These are phyloP conservation scores for Bathynomus jamesi DNA, from an alignment of 1,140 invertebrate genomes.

Conservation along the genomic window DNA sequence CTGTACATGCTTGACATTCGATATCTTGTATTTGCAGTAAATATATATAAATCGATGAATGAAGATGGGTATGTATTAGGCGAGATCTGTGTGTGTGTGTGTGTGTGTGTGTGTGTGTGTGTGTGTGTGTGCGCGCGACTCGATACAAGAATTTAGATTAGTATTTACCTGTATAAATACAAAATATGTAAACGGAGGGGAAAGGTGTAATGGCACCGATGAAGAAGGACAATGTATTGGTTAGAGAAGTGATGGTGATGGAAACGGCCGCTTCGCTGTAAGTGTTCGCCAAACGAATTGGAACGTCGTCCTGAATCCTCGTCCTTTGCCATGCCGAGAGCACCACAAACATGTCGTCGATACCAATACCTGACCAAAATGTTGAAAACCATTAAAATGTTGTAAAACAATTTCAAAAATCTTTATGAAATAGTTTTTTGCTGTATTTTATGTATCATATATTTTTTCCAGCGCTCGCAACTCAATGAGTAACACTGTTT, in stretches of 20 bases:
- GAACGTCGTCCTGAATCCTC: constrained; percentile 64
- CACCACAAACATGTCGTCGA: constrained; percentile 95
- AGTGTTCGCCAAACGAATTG: constrained; percentile 74
- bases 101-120: not conserved
- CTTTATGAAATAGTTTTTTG: too few species aligned
- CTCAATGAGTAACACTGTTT: too few species aligned
- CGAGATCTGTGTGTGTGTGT: not conserved
- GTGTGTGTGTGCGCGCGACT: not conserved
- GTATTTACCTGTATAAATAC: constrained; percentile 50
- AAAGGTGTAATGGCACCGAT: constrained; percentile 6
- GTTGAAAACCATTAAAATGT: too few species aligned
- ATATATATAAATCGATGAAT: too few species aligned
- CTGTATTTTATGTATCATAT: too few species aligned
- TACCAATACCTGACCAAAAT: constrained; percentile 62
- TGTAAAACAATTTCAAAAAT: too few species aligned
- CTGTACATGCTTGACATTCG: too few species aligned
- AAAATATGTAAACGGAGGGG: constrained; percentile 10
- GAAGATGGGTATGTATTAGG: too few species aligned
- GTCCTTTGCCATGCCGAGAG: constrained; percentile 84
- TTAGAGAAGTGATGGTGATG: constrained; percentile 79
- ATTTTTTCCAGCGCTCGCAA: too few species aligned
- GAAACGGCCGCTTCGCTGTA: constrained; percentile 61
- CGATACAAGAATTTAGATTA: not conserved
- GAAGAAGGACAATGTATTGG: constrained; percentile 13
- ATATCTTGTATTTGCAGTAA: too few species aligned